These are phyloP conservation scores for Antigone vipio DNA, from an alignment of 2,113 vertebrate genomes.

Conservation along the genomic window DNA sequence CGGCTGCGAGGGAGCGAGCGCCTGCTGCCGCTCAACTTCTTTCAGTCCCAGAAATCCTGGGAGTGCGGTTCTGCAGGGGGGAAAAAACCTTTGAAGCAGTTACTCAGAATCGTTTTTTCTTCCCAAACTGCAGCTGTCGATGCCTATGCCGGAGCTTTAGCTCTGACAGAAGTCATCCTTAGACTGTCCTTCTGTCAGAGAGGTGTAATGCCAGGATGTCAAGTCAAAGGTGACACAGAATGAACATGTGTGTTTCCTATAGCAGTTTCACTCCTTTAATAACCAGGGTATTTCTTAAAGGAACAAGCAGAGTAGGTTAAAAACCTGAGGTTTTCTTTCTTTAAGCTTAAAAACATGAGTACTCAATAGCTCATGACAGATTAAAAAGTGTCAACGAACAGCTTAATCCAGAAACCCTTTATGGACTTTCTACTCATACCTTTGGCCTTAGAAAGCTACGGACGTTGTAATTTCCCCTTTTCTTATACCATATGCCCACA, in stretches of 20 bases:
- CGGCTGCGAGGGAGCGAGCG: neutral
- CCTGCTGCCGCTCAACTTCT: neutral
- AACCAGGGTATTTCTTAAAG: neutral
- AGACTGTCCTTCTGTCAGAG: neutral
- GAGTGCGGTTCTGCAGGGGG: neutral
- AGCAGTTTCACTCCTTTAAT: neutral
- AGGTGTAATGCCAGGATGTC: neutral
- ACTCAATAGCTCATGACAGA: neutral
- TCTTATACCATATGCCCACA: neutral
- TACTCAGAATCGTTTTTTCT: neutral
- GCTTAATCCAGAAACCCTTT: neutral
- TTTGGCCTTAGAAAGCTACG: neutral
- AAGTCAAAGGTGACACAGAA: neutral
- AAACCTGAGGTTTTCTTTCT: neutral
- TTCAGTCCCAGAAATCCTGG: neutral
- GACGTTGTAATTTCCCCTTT: neutral
- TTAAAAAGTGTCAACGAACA: neutral
- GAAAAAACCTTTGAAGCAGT: neutral
- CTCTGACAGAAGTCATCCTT: neutral
- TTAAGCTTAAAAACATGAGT: neutral
- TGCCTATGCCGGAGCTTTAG: neutral
- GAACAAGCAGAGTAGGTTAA: neutral
- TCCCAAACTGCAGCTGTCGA: neutral
- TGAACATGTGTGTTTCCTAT: rapidly evolving
- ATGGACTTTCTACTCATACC: neutral